Evolutionary conservation across 2,888 invertebrate genomes (phyloP), one percentile per base, ranked within the genome.

Genomic region (Pseudoips prasinana): DNA sequence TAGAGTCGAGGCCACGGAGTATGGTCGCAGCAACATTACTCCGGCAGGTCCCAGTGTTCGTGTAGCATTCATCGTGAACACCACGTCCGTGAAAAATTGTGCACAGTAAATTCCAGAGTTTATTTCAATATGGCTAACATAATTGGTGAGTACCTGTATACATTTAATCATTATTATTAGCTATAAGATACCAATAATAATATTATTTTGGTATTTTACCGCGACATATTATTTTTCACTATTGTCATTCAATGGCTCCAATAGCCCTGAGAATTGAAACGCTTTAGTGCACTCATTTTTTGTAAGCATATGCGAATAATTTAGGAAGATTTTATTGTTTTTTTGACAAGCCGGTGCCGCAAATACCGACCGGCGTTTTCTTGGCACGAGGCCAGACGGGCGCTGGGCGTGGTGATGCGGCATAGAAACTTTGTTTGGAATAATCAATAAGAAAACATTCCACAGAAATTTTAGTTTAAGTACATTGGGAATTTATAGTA

Each of bases 61-160:
- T 75, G 66, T 67, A 72, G 73, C 69, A 53, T 52, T 66, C 73
- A 58, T 38, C 34, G 44, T 42, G 67, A 53, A 32, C 44, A 41
- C 37, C 40, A 52, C 65, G 52, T 51, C 2, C 75, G 72, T 61
- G 41, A 43, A 39, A 33, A 52, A 47, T 57, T 46, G 38, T 63
- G 66, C 7, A 20, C 3, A 62, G 50, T 57, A 65, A 62, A 53
- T 58, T 62, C 52, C 44, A 43, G 22, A 34, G 46, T 41, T 45
- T 32, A 29, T 36, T 45, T 30, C 64, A 80, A 54, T 73, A 87
- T 87, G 86, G 66, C 85, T 50, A 83, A 86, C 68, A 54, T 84
- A 48, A 68, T 87, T 68, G 87, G 87, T 87, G 51, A 84, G 86
- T 79, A 40, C 34, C n/a, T n/a, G n/a, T n/a, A n/a, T n/a, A 34